phyloP scores from a whole-genome alignment of 2,888 invertebrate genomes.

The Macrophya annulata region DNA sequence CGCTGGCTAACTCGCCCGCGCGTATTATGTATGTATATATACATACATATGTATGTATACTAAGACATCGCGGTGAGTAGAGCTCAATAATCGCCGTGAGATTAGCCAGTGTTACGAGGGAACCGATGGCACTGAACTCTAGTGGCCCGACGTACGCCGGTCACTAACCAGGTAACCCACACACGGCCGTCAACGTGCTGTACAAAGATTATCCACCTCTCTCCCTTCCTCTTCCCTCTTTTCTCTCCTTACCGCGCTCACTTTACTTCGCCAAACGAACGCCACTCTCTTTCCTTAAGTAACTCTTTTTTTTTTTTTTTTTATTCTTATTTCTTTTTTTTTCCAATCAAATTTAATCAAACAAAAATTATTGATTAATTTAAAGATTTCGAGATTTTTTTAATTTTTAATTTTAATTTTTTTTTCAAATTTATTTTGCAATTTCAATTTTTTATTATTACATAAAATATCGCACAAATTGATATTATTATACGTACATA shows the following conservation, averaged over 20 bases:
- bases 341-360: neutral
- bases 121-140: conserved; percentile 79
- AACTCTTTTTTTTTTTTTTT: neutral
- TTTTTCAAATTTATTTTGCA: neutral
- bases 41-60: neutral
- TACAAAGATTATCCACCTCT: conserved; percentile 41
- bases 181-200: conserved; percentile 62
- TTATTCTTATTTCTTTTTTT: neutral
- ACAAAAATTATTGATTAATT: neutral
- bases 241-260: conserved; percentile 27
- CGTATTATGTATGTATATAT: neutral
- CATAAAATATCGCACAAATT: neutral
- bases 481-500: neutral
- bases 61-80: neutral
- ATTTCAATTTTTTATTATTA: neutral
- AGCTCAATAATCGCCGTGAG: conserved; percentile 31
- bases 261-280: conserved; percentile 26
- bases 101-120: conserved; percentile 24
- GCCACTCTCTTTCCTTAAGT: neutral
- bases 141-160: conserved; percentile 74
- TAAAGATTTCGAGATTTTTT: neutral
- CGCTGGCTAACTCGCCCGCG: neutral
- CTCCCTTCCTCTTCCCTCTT: conserved; percentile 41
- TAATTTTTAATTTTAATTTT: neutral
- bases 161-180: conserved; percentile 80